These are phyloP conservation scores for Magallana ariakensis DNA, from an alignment of 1,140 invertebrate species.

Conservation along the genomic window DNA sequence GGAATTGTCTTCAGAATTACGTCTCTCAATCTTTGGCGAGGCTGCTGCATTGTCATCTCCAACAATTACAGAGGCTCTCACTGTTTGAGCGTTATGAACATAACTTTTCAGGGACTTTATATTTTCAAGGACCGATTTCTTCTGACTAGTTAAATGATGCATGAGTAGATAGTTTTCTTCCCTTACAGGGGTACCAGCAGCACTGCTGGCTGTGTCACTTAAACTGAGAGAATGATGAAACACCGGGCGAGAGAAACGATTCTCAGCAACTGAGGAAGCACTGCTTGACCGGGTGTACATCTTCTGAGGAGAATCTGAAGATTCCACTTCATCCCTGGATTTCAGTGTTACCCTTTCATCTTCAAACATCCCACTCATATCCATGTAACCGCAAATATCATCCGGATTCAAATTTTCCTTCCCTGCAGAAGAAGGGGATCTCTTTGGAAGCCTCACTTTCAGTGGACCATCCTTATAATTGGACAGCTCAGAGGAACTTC, in stretches of 20 bases:
- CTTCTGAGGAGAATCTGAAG: slow-evolving; percentile 32
- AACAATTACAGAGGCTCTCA: not conserved
- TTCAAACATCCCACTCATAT: slow-evolving; percentile 67
- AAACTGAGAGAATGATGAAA: slow-evolving; percentile 41
- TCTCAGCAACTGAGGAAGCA: slow-evolving; percentile 54
- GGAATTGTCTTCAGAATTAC: slow-evolving; percentile 31
- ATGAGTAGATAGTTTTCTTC: slow-evolving; percentile 67
- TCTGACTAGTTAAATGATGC: slow-evolving; percentile 52
- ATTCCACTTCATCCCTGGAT: slow-evolving; percentile 20
- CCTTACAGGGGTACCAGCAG: slow-evolving; percentile 52
- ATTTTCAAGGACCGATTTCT: slow-evolving; percentile 59
- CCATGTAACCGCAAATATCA: slow-evolving; percentile 65
- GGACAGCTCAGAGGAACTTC: slow-evolving; percentile 37
- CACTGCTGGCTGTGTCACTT: slow-evolving; percentile 57
- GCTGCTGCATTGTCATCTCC: not conserved
- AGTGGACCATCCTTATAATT: slow-evolving; percentile 9
- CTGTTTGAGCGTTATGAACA: slow-evolving; percentile 54
- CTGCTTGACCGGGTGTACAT: slow-evolving; percentile 61
- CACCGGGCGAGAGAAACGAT: slow-evolving; percentile 43
- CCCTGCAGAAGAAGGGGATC: not conserved
- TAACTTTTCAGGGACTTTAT: slow-evolving; percentile 61
- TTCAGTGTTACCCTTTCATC: slow-evolving; percentile 45
- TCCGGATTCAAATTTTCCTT: not conserved
- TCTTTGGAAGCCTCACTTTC: slow-evolving; percentile 26
- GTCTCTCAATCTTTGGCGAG: not conserved